Conservation (phyloP, 2,797 vertebrate genomes). For the Leuciscus waleckii region DNA sequence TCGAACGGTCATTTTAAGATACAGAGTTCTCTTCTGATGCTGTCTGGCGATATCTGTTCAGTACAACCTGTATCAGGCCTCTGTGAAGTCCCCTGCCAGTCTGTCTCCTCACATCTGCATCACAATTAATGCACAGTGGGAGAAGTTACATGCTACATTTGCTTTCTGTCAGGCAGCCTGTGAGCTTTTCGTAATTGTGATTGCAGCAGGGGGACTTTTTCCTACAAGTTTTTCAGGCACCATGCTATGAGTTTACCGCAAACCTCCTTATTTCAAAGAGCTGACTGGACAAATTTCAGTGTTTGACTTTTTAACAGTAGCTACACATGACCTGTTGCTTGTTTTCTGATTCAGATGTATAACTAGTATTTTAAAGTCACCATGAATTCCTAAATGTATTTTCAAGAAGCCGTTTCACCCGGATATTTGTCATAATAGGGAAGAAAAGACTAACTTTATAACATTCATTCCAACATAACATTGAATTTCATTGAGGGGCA, state of each 20-base stretch:
- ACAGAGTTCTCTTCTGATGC: background rate
- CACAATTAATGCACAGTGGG: slow-evolving; percentile 31
- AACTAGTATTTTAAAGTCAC: background rate
- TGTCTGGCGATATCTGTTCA: background rate
- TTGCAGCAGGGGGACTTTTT: background rate
- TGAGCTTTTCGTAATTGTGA: background rate
- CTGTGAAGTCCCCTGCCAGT: background rate
- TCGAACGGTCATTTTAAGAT: background rate
- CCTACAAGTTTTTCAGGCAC: no score
- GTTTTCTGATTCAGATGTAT: slow-evolving; percentile 1
- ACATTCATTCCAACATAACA: no score
- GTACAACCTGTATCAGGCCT: slow-evolving; percentile 19
- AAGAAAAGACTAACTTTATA: no score
- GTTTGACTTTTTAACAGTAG: background rate
- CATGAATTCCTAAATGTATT: no score
- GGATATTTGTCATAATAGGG: no score
- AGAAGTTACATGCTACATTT: background rate
- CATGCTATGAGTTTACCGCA: background rate
- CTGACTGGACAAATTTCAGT: background rate
- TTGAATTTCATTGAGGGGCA: background rate
- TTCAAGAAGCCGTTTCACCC: no score
- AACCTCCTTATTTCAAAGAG: background rate
- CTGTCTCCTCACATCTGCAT: slow-evolving; percentile 56
- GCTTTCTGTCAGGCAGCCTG: background rate
- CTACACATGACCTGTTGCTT: background rate